A percentile compares a stretch with the other conserved stretches of the same genome.
Conservation (phyloP, 2,888 invertebrate genomes). For the Spatulosminthurus flaviceps region DNA sequence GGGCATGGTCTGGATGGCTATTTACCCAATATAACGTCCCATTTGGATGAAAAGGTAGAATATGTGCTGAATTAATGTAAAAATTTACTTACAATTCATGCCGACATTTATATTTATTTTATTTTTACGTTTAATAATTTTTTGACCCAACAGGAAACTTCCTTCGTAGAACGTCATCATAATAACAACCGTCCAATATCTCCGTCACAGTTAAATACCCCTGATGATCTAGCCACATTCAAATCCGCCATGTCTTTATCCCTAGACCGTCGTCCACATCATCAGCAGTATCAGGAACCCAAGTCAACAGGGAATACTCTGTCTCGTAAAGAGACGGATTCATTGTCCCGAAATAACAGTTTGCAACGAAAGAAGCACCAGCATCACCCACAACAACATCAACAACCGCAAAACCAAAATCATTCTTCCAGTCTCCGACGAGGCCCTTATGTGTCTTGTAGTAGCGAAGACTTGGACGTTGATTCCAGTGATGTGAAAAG, state of each 20-base stretch:
- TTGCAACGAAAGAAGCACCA: constrained; percentile 60
- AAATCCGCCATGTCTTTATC: constrained; percentile 47
- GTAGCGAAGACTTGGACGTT: constrained; percentile 62
- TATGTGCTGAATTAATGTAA: background rate
- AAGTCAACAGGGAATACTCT: constrained; percentile 11
- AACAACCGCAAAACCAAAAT: constrained; percentile 40
- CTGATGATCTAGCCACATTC: constrained; percentile 57
- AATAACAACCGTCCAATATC: constrained; percentile 71
- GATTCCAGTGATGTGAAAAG: constrained; percentile 56
- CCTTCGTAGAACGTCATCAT: constrained; percentile 71
- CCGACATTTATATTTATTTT: constrained; percentile 5
- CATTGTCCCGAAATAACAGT: constrained; percentile 59
- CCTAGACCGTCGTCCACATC: constrained; percentile 42
- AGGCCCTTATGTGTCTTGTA: constrained; percentile 62
- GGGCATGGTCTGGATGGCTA: constrained; percentile 59
- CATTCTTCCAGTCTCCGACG: constrained; percentile 57
- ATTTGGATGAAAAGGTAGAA: constrained; percentile 62
- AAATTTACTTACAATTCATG: background rate
- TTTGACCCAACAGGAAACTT: constrained; percentile 75
- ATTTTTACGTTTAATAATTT: too few species aligned
- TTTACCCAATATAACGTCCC: constrained; percentile 62
- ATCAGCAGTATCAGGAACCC: constrained; percentile 21
- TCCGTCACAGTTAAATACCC: constrained; percentile 61
- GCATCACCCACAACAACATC: constrained; percentile 19
- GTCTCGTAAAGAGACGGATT: constrained; percentile 6